A percentile compares a stretch with the other conserved stretches of the same genome.
Conservation (phyloP, 2,797 vertebrate genomes). For the Nyctalus aviator region DNA sequence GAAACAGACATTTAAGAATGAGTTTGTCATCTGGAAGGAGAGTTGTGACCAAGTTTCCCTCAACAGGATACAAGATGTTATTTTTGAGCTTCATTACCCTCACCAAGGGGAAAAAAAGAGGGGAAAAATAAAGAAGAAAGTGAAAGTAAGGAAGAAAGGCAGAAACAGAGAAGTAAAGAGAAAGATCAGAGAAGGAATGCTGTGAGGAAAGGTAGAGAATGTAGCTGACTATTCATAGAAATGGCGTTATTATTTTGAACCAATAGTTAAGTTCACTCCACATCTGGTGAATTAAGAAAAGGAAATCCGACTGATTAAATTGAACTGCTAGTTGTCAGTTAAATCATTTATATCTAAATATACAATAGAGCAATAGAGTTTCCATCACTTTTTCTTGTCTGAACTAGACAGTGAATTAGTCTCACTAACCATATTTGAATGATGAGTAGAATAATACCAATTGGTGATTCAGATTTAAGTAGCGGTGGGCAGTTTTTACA, state of each 20-base stretch:
- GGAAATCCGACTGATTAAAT: constrained; percentile 49
- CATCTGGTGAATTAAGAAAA: constrained; percentile 61
- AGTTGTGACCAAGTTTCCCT: constrained; percentile 81
- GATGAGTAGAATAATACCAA: constrained; percentile 59
- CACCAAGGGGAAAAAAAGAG: constrained; percentile 58
- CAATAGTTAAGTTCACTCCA: constrained; percentile 48
- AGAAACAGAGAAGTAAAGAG: constrained; percentile 22
- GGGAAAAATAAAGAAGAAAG: constrained; percentile 62
- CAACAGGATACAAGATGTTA: constrained; percentile 83
- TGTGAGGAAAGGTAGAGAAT: not conserved
- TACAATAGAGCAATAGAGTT: constrained; percentile 40
- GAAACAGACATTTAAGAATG: constrained; percentile 82
- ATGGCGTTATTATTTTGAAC: constrained; percentile 59
- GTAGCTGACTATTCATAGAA: not conserved
- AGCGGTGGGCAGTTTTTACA: constrained; percentile 63
- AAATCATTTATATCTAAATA: constrained; percentile 57
- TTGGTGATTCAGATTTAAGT: constrained; percentile 65
- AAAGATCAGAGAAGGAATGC: constrained; percentile 14
- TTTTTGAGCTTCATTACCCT: constrained; percentile 83
- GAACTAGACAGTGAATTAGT: constrained; percentile 47
- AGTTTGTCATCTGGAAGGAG: constrained; percentile 81
- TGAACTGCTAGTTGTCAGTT: constrained; percentile 58
- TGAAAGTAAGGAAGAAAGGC: constrained; percentile 66
- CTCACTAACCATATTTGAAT: constrained; percentile 65
- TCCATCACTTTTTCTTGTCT: constrained; percentile 57